Percentiles rank a stretch among this genome's conserved stretches.
Evolutionary conservation across 1,140 invertebrate species (phyloP).

Genomic region (Heliconius hewitsoni): DNA sequence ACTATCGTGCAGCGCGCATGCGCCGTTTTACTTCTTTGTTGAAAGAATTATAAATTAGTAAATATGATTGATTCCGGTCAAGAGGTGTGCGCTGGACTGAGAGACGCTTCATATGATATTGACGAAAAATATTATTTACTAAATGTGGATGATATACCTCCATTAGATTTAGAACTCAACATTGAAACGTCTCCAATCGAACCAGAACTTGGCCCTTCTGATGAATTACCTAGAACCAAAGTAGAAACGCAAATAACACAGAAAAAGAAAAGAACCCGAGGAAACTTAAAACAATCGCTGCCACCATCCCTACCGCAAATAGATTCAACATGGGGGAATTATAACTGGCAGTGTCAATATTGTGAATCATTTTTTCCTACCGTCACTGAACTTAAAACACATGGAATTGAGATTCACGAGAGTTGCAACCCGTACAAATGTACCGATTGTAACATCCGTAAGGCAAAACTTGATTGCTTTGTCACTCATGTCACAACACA

Average conservation of each 20-base stretch:
- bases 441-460: slow-evolving; percentile 48
- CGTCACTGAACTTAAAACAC: slow-evolving; percentile 49
- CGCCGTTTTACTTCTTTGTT: slow-evolving; percentile 50
- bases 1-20: slow-evolving; percentile 52
- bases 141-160: slow-evolving; percentile 15
- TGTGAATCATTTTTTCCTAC: slow-evolving; percentile 59
- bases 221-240: not conserved
- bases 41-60: slow-evolving; percentile 55
- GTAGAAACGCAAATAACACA: not conserved
- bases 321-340: slow-evolving; percentile 55
- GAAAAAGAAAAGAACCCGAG: not conserved
- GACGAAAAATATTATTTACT: slow-evolving; percentile 32
- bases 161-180: not conserved
- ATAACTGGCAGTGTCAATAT: slow-evolving; percentile 58
- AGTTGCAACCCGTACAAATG: slow-evolving; percentile 58
- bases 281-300: not conserved
- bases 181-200: not conserved
- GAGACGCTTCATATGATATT: slow-evolving; percentile 26
- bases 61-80: slow-evolving; percentile 52
- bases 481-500: slow-evolving; percentile 47
- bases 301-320: not conserved
- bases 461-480: slow-evolving; percentile 43
- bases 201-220: not conserved
- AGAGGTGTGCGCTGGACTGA: slow-evolving; percentile 44
- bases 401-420: slow-evolving; percentile 51